Evolutionary conservation across 2,797 vertebrate species (phyloP), one percentile per base, ranked within the genome.

Genomic region (Chromobotia macracanthus): DNA sequence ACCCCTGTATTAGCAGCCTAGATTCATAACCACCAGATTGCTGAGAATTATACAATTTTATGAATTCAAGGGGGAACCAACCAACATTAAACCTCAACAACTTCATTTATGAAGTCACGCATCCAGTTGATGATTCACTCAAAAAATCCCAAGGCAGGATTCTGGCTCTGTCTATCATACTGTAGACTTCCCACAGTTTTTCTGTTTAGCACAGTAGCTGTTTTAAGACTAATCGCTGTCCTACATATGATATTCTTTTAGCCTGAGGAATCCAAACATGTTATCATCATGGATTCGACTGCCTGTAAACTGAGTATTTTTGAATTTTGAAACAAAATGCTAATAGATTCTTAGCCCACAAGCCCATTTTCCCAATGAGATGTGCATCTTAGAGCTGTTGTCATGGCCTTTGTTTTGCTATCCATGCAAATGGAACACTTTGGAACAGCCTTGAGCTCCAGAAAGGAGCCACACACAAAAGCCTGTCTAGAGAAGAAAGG

Each of bases 351-450:
- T 41, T 23, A 61, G 71, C 79, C 53, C 72, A 5, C 51, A 2
- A 77, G 44, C 28, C 61, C 46, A 41, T 72, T 23, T 58, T n/a
- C 60, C 67, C 2, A 38, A 72, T 73, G 73, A 64, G 68, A 77
- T 73, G 58, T 75, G 69, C 38, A 15, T 75, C 75, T 79, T 35
- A 75, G 72, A 58, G 51, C 60, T 81, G 81, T 79, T 81, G 72
- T 55, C 69, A 12, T 84, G 69, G 28, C 69, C 75, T 80, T 28
- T 80, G 80, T 80, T 84, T 53, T 63, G 48, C 74, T 44, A 79
- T 44, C 78, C 73, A 72, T 81, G 60, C 72, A 71, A 80, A 82
- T 78, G 68, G 48, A 83, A 72, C 72, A 77, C 66, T 75, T 82
- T 44, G 41, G 41, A 44, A 44, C 41, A 75, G 79, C 83, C 79